phyloP scores from a whole-genome alignment of 2,888 invertebrate species.

The Phania funesta region DNA sequence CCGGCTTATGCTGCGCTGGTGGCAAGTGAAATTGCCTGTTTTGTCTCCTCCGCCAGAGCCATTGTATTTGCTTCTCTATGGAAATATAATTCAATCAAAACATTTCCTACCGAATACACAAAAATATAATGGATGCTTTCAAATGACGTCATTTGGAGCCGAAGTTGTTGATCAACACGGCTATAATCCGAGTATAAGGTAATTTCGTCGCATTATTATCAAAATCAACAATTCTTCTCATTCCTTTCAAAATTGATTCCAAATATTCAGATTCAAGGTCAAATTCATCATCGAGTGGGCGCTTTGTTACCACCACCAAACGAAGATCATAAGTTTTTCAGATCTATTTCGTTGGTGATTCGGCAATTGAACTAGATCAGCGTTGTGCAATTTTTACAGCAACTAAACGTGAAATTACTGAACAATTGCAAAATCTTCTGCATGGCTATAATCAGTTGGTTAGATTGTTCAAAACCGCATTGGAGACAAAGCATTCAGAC shows the following conservation, averaged over 20 bases:
- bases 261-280: slow-evolving; percentile 53
- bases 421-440: slow-evolving; percentile 11
- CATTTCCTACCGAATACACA: too few relatives aligned
- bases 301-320: slow-evolving; percentile 44
- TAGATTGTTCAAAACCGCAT: slow-evolving; percentile 47
- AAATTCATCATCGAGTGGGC: slow-evolving; percentile 52
- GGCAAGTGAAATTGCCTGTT: too few relatives aligned
- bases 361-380: too few relatives aligned
- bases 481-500: slow-evolving; percentile 31
- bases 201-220: neutral
- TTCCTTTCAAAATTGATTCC: neutral
- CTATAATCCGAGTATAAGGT: neutral
- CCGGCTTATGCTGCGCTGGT: too few relatives aligned
- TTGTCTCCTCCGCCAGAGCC: too few relatives aligned
- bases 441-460: slow-evolving; percentile 23
- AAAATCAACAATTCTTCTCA: neutral
- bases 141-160: too few relatives aligned
- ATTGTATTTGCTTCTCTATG: too few relatives aligned
- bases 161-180: slow-evolving; percentile 2
- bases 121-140: too few relatives aligned
- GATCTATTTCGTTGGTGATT: too few relatives aligned
- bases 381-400: slow-evolving; percentile 3
- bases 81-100: too few relatives aligned
- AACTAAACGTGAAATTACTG: neutral
- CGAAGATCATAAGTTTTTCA: neutral